Conservation (phyloP, 2,113 vertebrate species). For the Phylloscopus trochiloides region DNA sequence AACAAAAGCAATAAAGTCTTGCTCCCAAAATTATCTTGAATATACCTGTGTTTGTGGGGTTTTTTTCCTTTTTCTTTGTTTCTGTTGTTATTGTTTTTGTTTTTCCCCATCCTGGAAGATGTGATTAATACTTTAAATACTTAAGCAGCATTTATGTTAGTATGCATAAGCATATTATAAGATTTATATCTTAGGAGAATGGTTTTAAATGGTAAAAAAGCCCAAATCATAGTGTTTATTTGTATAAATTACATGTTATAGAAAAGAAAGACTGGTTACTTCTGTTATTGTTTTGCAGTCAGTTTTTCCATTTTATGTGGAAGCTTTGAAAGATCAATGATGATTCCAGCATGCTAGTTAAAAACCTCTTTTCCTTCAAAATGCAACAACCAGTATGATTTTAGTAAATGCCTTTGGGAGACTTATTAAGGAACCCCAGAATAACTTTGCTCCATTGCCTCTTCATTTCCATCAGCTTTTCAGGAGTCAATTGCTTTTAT, state of each 20-base stretch:
- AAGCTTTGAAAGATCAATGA: not conserved
- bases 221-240: not conserved
- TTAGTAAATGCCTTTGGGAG: constrained; percentile 8
- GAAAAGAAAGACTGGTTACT: not conserved
- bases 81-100: not conserved
- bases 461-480: not conserved
- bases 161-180: not conserved
- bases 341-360: not conserved
- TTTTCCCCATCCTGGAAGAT: not conserved
- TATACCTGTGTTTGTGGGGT: not conserved
- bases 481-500: not conserved
- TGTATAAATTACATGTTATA: not conserved
- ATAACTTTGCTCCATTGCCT: not conserved
- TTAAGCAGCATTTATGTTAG: not conserved
- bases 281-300: not conserved
- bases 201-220: not conserved
- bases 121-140: not conserved
- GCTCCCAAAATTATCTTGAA: not conserved
- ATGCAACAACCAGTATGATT: constrained; percentile 26
- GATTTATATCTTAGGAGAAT: not conserved
- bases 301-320: not conserved
- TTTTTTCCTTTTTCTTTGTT: not conserved
- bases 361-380: constrained; percentile 13
- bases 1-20: not conserved
- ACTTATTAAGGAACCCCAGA: not conserved